Percentiles rank a stretch among this genome's conserved stretches.
Conservation (phyloP, 2,113 vertebrate genomes). For the Falco punctatus region DNA sequence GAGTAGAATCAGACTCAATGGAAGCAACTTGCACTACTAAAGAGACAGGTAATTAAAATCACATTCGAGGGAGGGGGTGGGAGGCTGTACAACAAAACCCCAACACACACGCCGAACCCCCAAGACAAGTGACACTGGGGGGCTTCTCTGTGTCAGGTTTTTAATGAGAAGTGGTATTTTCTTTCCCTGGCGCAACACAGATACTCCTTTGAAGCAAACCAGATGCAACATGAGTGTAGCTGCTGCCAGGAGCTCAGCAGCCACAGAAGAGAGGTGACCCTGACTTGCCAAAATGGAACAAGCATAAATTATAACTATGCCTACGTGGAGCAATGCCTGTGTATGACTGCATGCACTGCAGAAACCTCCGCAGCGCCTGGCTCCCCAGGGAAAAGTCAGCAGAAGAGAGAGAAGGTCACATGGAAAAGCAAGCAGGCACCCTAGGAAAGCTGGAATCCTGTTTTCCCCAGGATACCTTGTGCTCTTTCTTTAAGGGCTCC, state of each 20-base stretch:
- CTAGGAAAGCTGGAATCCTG: neutral
- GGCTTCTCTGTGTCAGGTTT: neutral
- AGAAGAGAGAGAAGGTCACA: neutral
- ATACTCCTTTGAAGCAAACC: conserved; percentile 81
- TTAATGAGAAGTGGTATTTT: neutral
- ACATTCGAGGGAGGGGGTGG: neutral
- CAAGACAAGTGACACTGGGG: neutral
- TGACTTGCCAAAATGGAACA: conserved; percentile 78
- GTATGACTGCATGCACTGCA: conserved; percentile 36
- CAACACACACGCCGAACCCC: neutral
- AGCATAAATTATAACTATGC: conserved; percentile 70
- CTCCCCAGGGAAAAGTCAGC: neutral
- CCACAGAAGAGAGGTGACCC: conserved; percentile 66
- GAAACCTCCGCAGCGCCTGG: neutral
- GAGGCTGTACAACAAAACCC: neutral
- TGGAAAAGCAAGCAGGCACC: neutral
- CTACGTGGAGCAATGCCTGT: conserved; percentile 77
- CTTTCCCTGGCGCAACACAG: conserved; percentile 42
- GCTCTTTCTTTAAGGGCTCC: neutral
- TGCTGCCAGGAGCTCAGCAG: conserved; percentile 83
- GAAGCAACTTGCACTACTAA: neutral
- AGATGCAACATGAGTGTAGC: conserved; percentile 73
- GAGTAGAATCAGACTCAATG: neutral
- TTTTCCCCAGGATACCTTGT: neutral
- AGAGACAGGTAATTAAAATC: neutral